phyloP scores from a whole-genome alignment of 2,888 invertebrate species.

The Melanostoma scalare region DNA sequence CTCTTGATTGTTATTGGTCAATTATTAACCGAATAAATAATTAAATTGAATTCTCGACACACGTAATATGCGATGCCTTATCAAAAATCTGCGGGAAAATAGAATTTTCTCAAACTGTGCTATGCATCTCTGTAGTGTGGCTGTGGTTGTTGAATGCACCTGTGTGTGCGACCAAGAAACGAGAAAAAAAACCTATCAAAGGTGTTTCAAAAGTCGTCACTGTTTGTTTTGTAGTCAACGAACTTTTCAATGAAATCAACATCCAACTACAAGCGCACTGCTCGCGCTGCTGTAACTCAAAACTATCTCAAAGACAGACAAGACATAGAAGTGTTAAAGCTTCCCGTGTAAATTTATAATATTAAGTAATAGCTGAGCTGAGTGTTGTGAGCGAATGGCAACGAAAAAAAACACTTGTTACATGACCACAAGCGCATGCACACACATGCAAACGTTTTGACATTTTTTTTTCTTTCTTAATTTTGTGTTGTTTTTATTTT shows the following conservation, averaged over 20 bases:
- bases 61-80: slow-evolving; percentile 20
- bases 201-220: slow-evolving; percentile 45
- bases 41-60: neutral
- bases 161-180: slow-evolving; percentile 20
- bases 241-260: slow-evolving; percentile 77
- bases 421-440: slow-evolving; percentile 45
- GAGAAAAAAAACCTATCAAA: slow-evolving; percentile 28
- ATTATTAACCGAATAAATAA: slow-evolving; percentile 22
- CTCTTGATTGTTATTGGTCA: slow-evolving; percentile 40
- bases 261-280: slow-evolving; percentile 56
- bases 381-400: slow-evolving; percentile 33
- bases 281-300: slow-evolving; percentile 62
- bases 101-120: slow-evolving; percentile 40
- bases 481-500: no score
- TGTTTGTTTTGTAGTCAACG: slow-evolving; percentile 75
- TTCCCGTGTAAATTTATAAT: slow-evolving; percentile 10
- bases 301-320: slow-evolving; percentile 62
- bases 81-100: slow-evolving; percentile 4
- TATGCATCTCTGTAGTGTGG: slow-evolving; percentile 16
- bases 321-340: slow-evolving; percentile 9
- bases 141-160: slow-evolving; percentile 19
- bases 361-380: slow-evolving; percentile 51
- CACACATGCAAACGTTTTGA: slow-evolving; percentile 52
- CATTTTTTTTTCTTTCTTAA: slow-evolving; percentile 43
- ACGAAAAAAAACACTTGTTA: slow-evolving; percentile 61